A percentile compares a stretch with the other conserved stretches of the same genome.
These are phyloP conservation scores for Stomorhina lunata DNA, from an alignment of 2,888 invertebrate species.

Conservation along the genomic window DNA sequence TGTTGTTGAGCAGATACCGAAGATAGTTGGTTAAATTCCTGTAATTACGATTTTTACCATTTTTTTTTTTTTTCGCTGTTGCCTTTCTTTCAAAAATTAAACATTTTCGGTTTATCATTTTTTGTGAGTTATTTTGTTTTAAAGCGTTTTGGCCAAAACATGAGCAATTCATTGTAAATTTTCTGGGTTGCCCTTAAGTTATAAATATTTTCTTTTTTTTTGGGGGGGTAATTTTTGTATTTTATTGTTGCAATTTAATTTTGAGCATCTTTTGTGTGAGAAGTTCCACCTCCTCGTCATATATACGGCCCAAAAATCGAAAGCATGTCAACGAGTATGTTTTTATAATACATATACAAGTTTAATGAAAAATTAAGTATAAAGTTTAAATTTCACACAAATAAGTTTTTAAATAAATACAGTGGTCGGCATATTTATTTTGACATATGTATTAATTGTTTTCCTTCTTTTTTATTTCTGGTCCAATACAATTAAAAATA, in stretches of 20 bases:
- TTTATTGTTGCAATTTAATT: constrained; percentile 47
- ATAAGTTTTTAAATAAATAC: too few species aligned
- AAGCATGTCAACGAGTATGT: too few species aligned
- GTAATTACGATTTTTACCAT: constrained; percentile 54
- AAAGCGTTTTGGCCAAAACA: constrained; percentile 49
- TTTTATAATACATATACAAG: too few species aligned
- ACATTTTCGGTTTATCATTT: not conserved
- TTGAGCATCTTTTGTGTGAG: constrained; percentile 44
- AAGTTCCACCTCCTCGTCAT: constrained; percentile 56
- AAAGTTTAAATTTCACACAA: too few species aligned
- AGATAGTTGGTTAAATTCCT: constrained; percentile 66
- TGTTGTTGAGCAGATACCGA: constrained; percentile 60
- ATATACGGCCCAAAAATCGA: too few species aligned
- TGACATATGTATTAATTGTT: too few species aligned
- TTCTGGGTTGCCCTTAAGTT: constrained; percentile 63
- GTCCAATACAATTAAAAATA: too few species aligned
- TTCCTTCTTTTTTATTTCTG: too few species aligned
- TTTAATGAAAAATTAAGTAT: too few species aligned
- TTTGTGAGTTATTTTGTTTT: not conserved
- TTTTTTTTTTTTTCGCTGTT: constrained; percentile 11
- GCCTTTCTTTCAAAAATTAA: constrained; percentile 13
- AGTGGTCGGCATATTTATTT: too few species aligned
- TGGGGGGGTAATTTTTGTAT: not conserved
- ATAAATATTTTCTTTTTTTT: constrained; percentile 55
- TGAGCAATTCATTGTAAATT: constrained; percentile 65